These are phyloP conservation scores for Ypsolopha scabrella DNA, from an alignment of 2,888 invertebrate genomes.

Conservation along the genomic window DNA sequence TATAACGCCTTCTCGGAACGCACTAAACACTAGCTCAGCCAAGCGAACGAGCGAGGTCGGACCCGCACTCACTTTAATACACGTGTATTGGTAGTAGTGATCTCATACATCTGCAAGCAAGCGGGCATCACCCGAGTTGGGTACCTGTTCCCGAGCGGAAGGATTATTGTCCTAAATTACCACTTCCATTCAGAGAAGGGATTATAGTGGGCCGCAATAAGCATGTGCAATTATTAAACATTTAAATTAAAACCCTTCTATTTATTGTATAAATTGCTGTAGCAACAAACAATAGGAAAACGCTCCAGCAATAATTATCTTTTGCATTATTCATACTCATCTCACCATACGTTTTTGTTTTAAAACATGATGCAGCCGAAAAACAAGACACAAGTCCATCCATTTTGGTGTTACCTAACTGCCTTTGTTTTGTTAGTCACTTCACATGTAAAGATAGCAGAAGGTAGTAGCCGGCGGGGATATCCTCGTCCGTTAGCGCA, in stretches of 20 bases:
- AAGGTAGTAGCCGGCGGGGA: conserved; percentile 28
- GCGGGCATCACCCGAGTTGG: not conserved
- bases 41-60: conserved; percentile 62
- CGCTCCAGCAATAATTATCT: too few relatives aligned
- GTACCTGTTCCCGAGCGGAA: not conserved
- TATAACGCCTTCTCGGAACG: conserved; percentile 69
- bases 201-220: not conserved
- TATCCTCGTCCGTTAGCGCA: conserved; percentile 56
- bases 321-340: too few relatives aligned
- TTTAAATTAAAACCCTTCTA: not conserved
- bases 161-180: not conserved
- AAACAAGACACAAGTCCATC: not conserved
- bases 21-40: conserved; percentile 38
- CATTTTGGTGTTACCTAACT: not conserved
- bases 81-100: not conserved
- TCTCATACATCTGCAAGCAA: conserved; percentile 9
- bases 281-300: not conserved
- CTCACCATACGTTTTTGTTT: too few relatives aligned
- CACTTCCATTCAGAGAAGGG: not conserved
- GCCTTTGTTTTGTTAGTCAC: conserved; percentile 3
- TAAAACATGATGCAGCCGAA: not conserved
- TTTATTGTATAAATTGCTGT: not conserved
- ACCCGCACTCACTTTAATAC: conserved; percentile 6
- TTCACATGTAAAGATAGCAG: conserved; percentile 6
- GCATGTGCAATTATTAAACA: not conserved